These are phyloP conservation scores for Danio choprae DNA, from an alignment of 2,797 vertebrate species.

Conservation along the genomic window DNA sequence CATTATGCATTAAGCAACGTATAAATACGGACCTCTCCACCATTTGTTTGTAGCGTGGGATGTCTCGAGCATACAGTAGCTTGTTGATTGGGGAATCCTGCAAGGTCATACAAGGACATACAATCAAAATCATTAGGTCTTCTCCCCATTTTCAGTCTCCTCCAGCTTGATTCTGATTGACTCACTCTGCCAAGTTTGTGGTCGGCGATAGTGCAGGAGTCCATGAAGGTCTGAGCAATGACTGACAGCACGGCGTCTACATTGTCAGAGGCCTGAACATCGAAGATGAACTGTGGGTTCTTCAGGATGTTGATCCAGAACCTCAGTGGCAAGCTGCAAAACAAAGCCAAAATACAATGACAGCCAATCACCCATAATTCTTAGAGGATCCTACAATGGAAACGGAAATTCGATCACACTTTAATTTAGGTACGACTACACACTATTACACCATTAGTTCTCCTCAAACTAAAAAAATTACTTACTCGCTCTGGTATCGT, in stretches of 20 bases:
- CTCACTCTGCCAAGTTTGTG: constrained; percentile 96
- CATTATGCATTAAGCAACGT: background rate
- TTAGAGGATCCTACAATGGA: background rate
- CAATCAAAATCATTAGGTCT: background rate
- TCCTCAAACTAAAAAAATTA: no score
- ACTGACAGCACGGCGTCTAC: constrained; percentile 94
- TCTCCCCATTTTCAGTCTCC: background rate
- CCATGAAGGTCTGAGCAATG: constrained; percentile 98
- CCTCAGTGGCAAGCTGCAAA: constrained; percentile 87
- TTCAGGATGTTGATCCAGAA: constrained; percentile 99
- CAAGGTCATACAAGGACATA: constrained; percentile 40
- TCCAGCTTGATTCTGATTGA: background rate
- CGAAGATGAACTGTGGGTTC: constrained; percentile 97
- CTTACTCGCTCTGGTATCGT: no score
- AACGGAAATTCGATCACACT: no score
- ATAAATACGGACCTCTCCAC: constrained; percentile 88
- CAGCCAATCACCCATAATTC: background rate
- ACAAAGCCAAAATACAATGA: background rate
- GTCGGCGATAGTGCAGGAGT: constrained; percentile 95
- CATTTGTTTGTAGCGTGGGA: constrained; percentile 98
- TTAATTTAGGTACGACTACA: no score
- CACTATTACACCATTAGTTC: no score
- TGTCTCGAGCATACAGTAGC: constrained; percentile 95
- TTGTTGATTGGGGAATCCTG: constrained; percentile 99
- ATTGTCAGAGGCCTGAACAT: constrained; percentile 93